Percentiles rank a stretch among this genome's conserved stretches.
Evolutionary conservation across 2,888 invertebrate species (phyloP).

Genomic region (Mechanitis messenoides): DNA sequence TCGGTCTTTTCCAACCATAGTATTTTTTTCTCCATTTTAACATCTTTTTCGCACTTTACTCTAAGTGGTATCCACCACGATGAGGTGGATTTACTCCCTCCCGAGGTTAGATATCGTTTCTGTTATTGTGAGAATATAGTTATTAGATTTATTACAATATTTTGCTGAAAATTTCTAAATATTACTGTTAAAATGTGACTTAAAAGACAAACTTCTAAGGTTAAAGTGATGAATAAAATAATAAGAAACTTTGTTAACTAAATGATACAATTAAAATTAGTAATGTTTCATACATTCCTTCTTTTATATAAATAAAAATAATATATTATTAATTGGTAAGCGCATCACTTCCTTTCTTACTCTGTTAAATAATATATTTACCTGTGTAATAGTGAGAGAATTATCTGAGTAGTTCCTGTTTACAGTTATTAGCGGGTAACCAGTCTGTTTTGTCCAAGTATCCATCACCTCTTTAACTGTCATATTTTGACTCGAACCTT

Average conservation of each 20-base stretch:
- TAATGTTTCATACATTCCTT: no score
- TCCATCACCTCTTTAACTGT: slow-evolving; percentile 87
- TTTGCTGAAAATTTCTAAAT: neutral
- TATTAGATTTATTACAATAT: neutral
- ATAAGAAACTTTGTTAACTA: no score
- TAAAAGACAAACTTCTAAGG: neutral
- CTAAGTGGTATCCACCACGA: slow-evolving; percentile 69
- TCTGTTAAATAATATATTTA: slow-evolving; percentile 28
- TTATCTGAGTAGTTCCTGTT: slow-evolving; percentile 76
- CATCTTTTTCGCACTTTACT: slow-evolving; percentile 50
- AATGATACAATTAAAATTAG: no score
- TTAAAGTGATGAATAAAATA: no score
- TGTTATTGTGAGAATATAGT: slow-evolving; percentile 25
- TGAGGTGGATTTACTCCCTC: slow-evolving; percentile 30
- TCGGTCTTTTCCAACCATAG: slow-evolving; percentile 67
- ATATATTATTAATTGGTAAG: no score
- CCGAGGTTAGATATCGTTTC: slow-evolving; percentile 60
- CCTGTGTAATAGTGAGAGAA: slow-evolving; percentile 76
- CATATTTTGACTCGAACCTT: slow-evolving; percentile 69
- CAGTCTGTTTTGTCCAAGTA: slow-evolving; percentile 90
- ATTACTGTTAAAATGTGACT: neutral
- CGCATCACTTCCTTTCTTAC: no score
- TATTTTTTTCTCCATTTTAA: slow-evolving; percentile 34
- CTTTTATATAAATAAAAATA: no score
- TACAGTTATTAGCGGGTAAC: slow-evolving; percentile 86